These are phyloP conservation scores for Sebastes kiyomatsui DNA, from an alignment of 2,797 vertebrate genomes.

Conservation along the genomic window DNA sequence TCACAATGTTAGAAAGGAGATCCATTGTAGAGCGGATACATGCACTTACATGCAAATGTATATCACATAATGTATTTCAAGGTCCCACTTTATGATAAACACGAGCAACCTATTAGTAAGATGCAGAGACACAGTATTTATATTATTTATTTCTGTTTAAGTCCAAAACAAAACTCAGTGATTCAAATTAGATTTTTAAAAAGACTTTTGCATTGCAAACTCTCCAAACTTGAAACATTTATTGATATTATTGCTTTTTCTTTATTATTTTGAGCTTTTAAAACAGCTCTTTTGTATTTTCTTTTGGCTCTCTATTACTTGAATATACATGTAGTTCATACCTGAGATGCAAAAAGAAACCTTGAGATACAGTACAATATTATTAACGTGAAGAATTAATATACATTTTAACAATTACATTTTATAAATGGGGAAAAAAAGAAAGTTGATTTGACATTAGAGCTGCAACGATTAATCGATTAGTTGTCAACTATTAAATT, in stretches of 20 bases:
- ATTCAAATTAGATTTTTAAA: not conserved
- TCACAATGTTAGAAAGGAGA: not conserved
- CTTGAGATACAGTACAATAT: not conserved
- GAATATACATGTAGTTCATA: not conserved
- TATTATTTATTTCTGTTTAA: not conserved
- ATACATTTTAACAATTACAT: not conserved
- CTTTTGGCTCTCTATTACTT: not conserved
- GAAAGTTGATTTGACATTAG: not conserved
- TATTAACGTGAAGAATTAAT: not conserved
- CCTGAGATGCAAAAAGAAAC: not conserved
- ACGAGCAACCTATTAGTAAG: not conserved
- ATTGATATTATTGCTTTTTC: not conserved
- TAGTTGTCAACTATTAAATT: too few species aligned
- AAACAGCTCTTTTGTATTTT: not conserved
- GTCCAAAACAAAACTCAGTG: not conserved
- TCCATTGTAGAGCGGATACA: not conserved
- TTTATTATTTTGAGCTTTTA: not conserved
- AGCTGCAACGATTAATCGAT: too few species aligned
- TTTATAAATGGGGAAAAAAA: too few species aligned
- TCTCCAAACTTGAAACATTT: not conserved
- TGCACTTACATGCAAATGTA: not conserved
- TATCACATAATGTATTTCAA: not conserved
- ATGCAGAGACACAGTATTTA: not conserved
- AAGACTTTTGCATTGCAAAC: not conserved
- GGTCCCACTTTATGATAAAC: not conserved